These are phyloP conservation scores for Hymenochirus boettgeri DNA, from an alignment of 2,113 vertebrate species.

Conservation along the genomic window DNA sequence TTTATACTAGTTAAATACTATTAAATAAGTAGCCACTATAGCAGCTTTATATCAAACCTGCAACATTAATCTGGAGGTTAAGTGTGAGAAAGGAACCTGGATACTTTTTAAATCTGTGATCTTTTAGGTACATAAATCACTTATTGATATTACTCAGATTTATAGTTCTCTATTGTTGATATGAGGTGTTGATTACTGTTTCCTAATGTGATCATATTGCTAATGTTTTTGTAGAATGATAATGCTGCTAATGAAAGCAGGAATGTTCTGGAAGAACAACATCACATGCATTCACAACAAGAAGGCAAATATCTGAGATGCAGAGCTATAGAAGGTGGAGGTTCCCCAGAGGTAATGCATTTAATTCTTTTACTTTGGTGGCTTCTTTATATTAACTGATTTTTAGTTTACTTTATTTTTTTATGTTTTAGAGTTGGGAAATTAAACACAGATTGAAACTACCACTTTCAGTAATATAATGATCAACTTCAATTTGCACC, in stretches of 20 bases:
- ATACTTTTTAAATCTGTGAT: too few relatives aligned
- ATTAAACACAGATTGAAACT: constrained; percentile 77
- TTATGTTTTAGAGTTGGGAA: constrained; percentile 84
- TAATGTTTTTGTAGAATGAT: constrained; percentile 59
- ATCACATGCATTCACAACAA: constrained; percentile 72
- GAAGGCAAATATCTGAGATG: constrained; percentile 88
- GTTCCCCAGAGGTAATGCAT: constrained; percentile 78
- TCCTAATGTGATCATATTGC: too few relatives aligned
- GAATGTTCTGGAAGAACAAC: constrained; percentile 65
- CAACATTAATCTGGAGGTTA: too few relatives aligned
- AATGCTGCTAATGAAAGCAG: constrained; percentile 63
- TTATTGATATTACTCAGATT: too few relatives aligned
- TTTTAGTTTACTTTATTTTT: neutral
- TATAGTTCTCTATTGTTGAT: too few relatives aligned
- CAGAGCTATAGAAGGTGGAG: constrained; percentile 65
- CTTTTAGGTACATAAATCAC: too few relatives aligned
- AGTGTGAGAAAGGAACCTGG: too few relatives aligned
- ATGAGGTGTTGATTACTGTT: too few relatives aligned
- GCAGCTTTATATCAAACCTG: too few relatives aligned
- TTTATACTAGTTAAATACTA: too few relatives aligned
- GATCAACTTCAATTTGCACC: constrained; percentile 54
- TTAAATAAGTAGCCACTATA: too few relatives aligned
- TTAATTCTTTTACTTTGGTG: neutral
- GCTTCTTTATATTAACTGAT: neutral
- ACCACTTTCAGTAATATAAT: constrained; percentile 60